A percentile compares a stretch with the other conserved stretches of the same genome.
Evolutionary conservation across 2,113 vertebrate species (phyloP).

Genomic region (Podilymbus podiceps): DNA sequence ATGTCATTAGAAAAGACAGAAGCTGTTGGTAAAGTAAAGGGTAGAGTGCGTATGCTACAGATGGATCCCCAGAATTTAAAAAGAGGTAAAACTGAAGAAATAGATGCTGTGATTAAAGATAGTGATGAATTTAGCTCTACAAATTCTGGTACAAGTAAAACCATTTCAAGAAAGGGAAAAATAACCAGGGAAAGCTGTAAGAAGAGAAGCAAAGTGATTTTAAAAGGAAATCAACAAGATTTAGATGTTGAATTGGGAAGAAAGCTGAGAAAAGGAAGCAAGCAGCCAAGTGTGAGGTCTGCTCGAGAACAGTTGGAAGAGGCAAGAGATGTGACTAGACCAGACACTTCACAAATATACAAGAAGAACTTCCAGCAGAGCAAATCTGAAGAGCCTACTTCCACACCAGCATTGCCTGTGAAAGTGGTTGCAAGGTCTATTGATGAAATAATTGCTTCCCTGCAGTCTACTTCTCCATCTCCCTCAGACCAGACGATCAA

Average conservation of each 20-base stretch:
- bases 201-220: background rate
- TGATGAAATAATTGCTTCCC: conserved; percentile 77
- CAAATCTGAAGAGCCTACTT: background rate
- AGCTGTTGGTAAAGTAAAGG: background rate
- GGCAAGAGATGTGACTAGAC: background rate
- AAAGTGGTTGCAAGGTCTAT: conserved; percentile 52
- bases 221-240: background rate
- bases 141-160: background rate
- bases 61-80: background rate
- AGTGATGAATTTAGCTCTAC: background rate
- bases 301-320: conserved; percentile 1
- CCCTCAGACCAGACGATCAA: conserved; percentile 68
- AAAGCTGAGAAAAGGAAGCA: conserved; percentile 16
- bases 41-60: background rate
- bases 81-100: background rate
- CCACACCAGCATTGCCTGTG: background rate
- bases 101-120: background rate
- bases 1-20: background rate
- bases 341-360: background rate
- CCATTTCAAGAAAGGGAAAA: background rate
- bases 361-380: background rate
- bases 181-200: background rate
- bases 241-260: background rate
- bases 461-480: conserved; percentile 63
- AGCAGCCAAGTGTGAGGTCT: conserved; percentile 64